phyloP scores from a whole-genome alignment of 1,140 invertebrate species.

The Diachasma alloeum region DNA sequence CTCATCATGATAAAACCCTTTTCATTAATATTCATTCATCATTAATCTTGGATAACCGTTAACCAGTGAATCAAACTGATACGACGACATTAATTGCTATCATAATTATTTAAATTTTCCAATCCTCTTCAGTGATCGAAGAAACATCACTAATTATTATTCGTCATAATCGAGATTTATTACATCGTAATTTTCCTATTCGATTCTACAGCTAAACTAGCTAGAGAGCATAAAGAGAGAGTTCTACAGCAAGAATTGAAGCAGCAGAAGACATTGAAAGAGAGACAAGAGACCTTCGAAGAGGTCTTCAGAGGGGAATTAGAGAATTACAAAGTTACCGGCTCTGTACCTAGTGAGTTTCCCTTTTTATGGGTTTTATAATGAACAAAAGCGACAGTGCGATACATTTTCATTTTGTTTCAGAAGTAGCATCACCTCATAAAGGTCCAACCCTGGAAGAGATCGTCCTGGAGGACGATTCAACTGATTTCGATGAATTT shows the following conservation, averaged over 20 bases:
- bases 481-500: constrained; percentile 67
- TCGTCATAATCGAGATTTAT: no score
- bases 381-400: background rate
- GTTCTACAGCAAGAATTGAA: constrained; percentile 67
- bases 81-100: no score
- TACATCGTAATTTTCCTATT: no score
- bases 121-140: no score
- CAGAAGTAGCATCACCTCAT: constrained; percentile 48
- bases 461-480: constrained; percentile 66
- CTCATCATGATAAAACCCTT: no score
- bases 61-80: no score
- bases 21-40: no score
- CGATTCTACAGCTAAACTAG: constrained; percentile 66
- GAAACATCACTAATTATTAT: no score
- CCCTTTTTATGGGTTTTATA: background rate
- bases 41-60: no score
- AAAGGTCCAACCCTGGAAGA: constrained; percentile 64
- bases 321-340: constrained; percentile 71
- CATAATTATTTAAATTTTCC: no score
- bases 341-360: constrained; percentile 68
- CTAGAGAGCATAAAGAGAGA: constrained; percentile 68
- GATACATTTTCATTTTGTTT: constrained; percentile 27
- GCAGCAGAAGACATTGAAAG: constrained; percentile 68
- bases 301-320: constrained; percentile 76
- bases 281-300: constrained; percentile 73